phyloP scores from a whole-genome alignment of 2,888 invertebrate genomes.

The Ryuthela nishihirai region DNA sequence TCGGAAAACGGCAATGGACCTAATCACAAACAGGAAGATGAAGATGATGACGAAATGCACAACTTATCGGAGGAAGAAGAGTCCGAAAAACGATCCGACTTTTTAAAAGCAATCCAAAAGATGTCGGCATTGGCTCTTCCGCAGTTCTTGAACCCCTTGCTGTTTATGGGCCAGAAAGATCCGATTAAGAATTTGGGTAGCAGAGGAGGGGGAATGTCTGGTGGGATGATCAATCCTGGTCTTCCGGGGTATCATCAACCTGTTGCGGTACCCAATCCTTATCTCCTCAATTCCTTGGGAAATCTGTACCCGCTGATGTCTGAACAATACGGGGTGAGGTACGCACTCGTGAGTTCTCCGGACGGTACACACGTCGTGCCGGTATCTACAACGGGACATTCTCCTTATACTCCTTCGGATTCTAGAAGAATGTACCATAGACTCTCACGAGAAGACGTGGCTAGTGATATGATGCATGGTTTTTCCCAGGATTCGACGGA shows the following conservation, averaged over 20 bases:
- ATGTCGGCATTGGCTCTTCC: too few species aligned
- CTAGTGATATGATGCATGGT: too few species aligned
- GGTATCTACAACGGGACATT: constrained; percentile 18
- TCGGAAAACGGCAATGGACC: neutral
- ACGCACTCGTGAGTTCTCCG: constrained; percentile 2
- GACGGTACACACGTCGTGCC: constrained; percentile 12
- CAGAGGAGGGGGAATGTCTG: neutral
- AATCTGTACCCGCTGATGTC: constrained; percentile 18
- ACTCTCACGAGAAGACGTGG: too few species aligned
- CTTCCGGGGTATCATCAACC: constrained; percentile 5
- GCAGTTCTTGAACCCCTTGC: too few species aligned
- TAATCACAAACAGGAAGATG: neutral
- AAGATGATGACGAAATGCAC: too few species aligned
- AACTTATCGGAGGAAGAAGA: neutral
- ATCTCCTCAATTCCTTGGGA: neutral
- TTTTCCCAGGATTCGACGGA: too few species aligned
- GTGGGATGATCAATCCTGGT: neutral
- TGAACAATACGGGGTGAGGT: constrained; percentile 13
- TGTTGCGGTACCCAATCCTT: neutral
- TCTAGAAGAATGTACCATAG: too few species aligned
- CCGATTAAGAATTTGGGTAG: constrained; percentile 2
- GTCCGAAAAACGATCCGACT: neutral
- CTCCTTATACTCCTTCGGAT: too few species aligned
- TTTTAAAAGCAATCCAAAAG: too few species aligned
- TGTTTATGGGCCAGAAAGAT: too few species aligned